Conservation (phyloP, 2,797 vertebrate genomes). For the Perodicticus potto region DNA sequence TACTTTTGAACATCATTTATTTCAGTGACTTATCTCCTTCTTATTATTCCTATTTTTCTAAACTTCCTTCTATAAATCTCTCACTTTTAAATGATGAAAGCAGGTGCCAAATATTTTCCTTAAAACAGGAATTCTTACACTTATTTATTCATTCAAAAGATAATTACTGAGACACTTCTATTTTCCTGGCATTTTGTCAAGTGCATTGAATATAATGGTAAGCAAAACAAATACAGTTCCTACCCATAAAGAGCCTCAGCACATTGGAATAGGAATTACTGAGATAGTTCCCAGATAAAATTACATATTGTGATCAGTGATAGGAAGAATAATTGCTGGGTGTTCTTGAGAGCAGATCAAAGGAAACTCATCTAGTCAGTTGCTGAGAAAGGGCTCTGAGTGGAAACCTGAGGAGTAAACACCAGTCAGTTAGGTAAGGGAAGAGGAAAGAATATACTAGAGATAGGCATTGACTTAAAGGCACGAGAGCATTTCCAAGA, state of each 20-base stretch:
- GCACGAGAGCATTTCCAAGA: not conserved
- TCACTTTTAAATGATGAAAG: conserved; percentile 31
- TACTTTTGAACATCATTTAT: not conserved
- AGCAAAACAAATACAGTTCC: not conserved
- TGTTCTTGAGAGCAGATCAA: not conserved
- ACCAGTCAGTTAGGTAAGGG: not conserved
- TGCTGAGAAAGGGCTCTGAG: not conserved
- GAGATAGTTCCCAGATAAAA: not conserved
- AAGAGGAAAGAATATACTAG: not conserved
- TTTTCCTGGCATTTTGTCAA: not conserved
- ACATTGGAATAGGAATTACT: conserved; percentile 1
- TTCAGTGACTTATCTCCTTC: not conserved
- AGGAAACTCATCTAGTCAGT: not conserved
- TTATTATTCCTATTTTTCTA: conserved; percentile 51
- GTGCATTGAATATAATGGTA: not conserved
- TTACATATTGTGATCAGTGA: not conserved
- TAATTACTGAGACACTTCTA: not conserved
- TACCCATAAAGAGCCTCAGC: not conserved
- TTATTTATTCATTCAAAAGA: not conserved
- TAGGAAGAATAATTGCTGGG: not conserved
- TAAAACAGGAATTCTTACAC: conserved; percentile 20
- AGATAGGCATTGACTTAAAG: not conserved
- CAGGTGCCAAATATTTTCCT: not conserved
- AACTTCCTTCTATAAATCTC: conserved; percentile 11
- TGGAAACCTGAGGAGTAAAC: not conserved